A percentile compares a stretch with the other conserved stretches of the same genome.
Evolutionary conservation across 1,140 invertebrate species (phyloP).

Genomic region (Drosophila tristis): DNA sequence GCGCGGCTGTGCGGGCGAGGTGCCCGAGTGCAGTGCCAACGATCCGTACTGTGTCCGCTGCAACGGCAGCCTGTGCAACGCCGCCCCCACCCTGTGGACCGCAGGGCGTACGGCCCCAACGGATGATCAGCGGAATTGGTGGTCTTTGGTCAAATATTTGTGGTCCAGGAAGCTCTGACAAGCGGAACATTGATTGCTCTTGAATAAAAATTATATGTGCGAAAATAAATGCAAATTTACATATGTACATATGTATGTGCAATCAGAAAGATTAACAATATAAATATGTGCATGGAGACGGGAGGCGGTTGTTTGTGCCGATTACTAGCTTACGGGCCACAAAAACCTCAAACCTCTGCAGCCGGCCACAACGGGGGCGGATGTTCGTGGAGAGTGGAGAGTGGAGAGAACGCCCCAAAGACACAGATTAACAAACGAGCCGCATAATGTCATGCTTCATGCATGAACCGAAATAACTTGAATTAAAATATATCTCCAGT

Average conservation of each 20-base stretch:
- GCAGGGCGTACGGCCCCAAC: background rate
- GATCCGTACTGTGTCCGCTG: constrained; percentile 77
- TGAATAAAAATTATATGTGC: background rate
- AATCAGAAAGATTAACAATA: too few species aligned
- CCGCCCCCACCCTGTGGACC: constrained; percentile 54
- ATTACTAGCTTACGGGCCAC: too few species aligned
- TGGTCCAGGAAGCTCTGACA: constrained; percentile 33
- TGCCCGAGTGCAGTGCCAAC: constrained; percentile 66
- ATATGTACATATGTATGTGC: too few species aligned
- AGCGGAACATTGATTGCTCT: background rate
- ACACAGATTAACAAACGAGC: too few species aligned
- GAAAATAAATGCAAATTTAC: too few species aligned
- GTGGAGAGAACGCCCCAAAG: constrained; percentile 1
- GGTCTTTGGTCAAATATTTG: constrained; percentile 22
- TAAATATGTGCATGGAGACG: too few species aligned
- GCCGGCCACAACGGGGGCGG: too few species aligned
- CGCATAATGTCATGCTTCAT: too few species aligned
- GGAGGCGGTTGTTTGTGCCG: too few species aligned
- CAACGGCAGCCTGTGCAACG: constrained; percentile 74
- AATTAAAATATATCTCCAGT: too few species aligned
- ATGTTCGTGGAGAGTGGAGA: background rate
- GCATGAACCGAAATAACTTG: too few species aligned
- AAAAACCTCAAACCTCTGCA: too few species aligned
- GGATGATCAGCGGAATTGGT: constrained; percentile 9
- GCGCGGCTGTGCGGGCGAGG: constrained; percentile 65